Conservation (phyloP, 2,888 invertebrate genomes). For the Pyrrhosoma nymphula region DNA sequence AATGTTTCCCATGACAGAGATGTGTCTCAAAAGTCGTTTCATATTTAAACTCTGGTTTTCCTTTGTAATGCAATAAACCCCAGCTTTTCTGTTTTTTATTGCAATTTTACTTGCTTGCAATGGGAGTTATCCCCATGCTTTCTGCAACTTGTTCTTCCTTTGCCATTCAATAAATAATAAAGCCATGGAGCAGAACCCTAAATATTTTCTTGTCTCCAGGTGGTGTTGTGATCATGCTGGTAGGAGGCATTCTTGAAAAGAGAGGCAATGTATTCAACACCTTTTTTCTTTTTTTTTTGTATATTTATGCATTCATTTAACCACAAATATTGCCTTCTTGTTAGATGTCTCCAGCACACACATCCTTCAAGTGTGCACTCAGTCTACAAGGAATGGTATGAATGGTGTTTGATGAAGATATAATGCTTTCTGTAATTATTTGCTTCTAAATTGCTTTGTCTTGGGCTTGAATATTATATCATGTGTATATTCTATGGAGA, state of each 20-base stretch:
- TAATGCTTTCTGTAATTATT: background rate
- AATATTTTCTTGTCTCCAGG: slow-evolving; percentile 62
- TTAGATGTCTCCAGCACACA: slow-evolving; percentile 38
- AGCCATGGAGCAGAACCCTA: slow-evolving; percentile 25
- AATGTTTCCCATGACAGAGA: too few species aligned
- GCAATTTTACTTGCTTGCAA: background rate
- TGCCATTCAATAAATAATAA: background rate
- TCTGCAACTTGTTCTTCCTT: background rate
- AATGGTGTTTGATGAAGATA: background rate
- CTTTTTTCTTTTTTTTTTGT: slow-evolving; percentile 15
- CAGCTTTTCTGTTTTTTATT: background rate
- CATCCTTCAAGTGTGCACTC: background rate
- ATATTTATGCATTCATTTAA: background rate
- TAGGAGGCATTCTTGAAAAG: slow-evolving; percentile 58
- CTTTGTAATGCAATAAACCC: too few species aligned
- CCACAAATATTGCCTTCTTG: slow-evolving; percentile 9
- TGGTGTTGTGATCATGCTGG: slow-evolving; percentile 61
- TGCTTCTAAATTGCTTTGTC: background rate
- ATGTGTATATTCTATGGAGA: background rate
- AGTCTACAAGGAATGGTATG: background rate
- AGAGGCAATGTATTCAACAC: slow-evolving; percentile 62
- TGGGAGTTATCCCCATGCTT: background rate
- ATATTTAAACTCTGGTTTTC: too few species aligned
- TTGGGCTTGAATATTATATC: too few species aligned
- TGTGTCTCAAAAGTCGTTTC: too few species aligned